Evolutionary conservation across 92 coral and sea anemone genomes (phyloP).

Genomic region (Porites evermanni): DNA sequence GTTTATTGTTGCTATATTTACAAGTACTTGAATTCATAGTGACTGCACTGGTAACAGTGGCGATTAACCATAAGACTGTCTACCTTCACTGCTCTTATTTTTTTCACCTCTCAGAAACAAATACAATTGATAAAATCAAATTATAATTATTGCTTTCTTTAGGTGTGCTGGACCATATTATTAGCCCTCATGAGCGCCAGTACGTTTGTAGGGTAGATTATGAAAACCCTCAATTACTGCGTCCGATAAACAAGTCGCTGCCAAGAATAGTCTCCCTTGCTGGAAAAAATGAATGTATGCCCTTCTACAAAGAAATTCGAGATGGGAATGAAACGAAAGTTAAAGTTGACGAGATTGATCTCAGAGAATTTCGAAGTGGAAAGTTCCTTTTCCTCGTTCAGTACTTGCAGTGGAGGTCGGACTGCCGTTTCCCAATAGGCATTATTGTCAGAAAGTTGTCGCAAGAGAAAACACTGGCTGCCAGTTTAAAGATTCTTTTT

Average conservation of each 20-base stretch:
- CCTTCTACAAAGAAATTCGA: constrained; percentile 42
- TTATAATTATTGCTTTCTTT: background rate
- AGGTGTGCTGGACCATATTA: constrained; percentile 64
- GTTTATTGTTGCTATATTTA: no score
- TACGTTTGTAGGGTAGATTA: constrained; percentile 61
- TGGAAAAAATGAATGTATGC: constrained; percentile 35
- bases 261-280: constrained; percentile 31
- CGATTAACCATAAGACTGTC: no score
- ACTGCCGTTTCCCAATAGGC: constrained; percentile 61
- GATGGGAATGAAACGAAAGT: constrained; percentile 2
- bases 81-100: no score
- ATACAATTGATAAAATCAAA: background rate
- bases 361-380: constrained; percentile 57
- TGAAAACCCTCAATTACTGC: constrained; percentile 49
- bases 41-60: no score
- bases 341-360: constrained; percentile 13
- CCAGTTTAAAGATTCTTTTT: constrained; percentile 61
- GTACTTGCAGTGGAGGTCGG: constrained; percentile 63
- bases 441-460: constrained; percentile 53
- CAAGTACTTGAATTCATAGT: no score
- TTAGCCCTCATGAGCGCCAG: constrained; percentile 61
- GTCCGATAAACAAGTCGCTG: constrained; percentile 56
- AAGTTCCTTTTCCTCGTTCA: constrained; percentile 73
- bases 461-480: constrained; percentile 26
- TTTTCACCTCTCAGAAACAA: background rate